Evolutionary conservation across 2,113 vertebrate species (phyloP), one percentile per base, ranked within the genome.

Genomic region (Phyllostomus discolor): DNA sequence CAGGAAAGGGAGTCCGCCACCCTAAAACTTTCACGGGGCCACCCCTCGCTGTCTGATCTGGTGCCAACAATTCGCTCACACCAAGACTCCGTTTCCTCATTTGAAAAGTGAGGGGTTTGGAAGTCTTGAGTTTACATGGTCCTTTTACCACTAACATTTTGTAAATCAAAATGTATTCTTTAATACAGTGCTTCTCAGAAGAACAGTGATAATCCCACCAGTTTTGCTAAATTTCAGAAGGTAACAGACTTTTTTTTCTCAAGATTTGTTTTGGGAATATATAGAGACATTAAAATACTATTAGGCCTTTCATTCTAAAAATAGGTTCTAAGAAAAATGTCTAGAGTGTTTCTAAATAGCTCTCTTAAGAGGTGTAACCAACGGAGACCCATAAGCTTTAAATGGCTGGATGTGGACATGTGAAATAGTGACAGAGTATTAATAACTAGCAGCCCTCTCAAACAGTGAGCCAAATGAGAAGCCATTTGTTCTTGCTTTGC

Each of bases 271-370:
- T 66, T 96, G 89, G 79, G 95, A 96, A 81, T 91, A 95, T 50
- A 93, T 4, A 72, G 67, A 80, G 50, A 87, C 66, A 93, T 95
- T 97, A 97, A 96, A 96, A 96, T 95, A 84, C 33, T 86, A 95
- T 96, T 84, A 96, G 91, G 14, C n/a, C 20, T 69, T 95, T 82
- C 38, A 24, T 64, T 92, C 95, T 96, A 96, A 97, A 97, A 97
- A 95, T 88, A 95, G 72, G 10, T 24, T 24, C 66, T 69, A 72
- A 89, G 94, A 94, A 95, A 92, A 97, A 95, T 95, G 52, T 95
- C 86, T 59, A 95, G 48, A 90, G 89, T 88, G 66, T 81, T 97
- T 95, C 87, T 72, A 93, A 94, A 94, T 90, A 75, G 66, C 66
- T 97, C 90, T 96, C 86, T 64, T 85, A 96, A 96, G 88, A 97